Evolutionary conservation across 2,113 vertebrate genomes (phyloP).

Genomic region (Cathartes aura): DNA sequence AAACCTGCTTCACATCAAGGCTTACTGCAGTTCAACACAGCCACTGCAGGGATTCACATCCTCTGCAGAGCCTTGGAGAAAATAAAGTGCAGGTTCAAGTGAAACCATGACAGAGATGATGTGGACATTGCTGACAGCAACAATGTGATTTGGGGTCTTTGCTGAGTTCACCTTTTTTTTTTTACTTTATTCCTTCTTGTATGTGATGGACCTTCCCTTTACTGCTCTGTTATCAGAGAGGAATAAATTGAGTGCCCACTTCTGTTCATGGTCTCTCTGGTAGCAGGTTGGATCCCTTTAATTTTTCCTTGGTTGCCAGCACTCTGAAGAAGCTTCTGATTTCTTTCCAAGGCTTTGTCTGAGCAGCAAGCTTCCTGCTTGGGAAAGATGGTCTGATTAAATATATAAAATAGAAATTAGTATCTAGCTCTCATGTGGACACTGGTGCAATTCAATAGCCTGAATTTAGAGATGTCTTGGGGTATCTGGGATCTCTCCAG

Average conservation of each 20-base stretch:
- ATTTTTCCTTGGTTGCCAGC: background rate
- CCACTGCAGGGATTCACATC: accelerated
- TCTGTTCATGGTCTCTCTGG: background rate
- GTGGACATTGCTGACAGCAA: background rate
- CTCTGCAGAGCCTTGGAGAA: background rate
- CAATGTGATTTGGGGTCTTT: background rate
- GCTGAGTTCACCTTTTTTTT: accelerated
- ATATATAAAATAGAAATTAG: background rate
- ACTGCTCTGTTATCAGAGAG: background rate
- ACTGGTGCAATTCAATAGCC: background rate
- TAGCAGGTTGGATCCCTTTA: background rate
- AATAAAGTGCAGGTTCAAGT: background rate
- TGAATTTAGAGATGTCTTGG: background rate
- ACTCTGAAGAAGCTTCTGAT: background rate
- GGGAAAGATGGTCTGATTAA: background rate
- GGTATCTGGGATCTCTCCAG: background rate
- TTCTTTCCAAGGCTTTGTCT: background rate
- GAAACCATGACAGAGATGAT: background rate
- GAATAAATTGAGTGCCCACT: background rate
- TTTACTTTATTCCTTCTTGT: background rate
- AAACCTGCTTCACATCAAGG: background rate
- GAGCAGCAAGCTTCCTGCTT: background rate
- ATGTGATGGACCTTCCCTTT: background rate
- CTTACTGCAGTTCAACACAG: background rate
- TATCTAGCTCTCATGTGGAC: background rate